Evolutionary conservation across 1,140 invertebrate species (phyloP), one percentile per base, ranked within the genome.

Genomic region (Thaumatotibia leucotreta): DNA sequence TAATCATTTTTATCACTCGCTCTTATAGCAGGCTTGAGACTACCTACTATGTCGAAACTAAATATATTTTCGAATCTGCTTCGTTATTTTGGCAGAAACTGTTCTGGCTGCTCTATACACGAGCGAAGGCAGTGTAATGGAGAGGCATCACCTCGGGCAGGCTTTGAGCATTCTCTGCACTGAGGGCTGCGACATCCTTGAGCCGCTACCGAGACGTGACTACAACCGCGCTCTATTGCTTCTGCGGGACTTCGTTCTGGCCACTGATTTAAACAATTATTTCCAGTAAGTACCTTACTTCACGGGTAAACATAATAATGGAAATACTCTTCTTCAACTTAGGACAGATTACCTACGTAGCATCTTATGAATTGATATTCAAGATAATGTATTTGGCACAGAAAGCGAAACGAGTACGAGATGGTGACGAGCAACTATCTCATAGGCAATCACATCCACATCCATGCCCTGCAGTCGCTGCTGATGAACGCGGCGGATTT

Each of bases 401-500:
- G 88, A 63, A 88, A 87, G 35, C 11, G 78, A 4, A 77, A 77
- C 27, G 84, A 86, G 0, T 86, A 75, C 64, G 76, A 77, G 33
- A 33, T 52, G 8, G 79, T 89, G 61, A 69, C 84, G 39, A 76
- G 87, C 17, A 95, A 95, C 23, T 97, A 93, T 77, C 91, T 95
- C 68, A 93, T 92, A 65, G 84, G 90, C 2, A 93, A 94, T 74
- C 73, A 87, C 0, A 83, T 93, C 24, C 95, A 97, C 75, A 73
- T 74, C 11, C 68, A 68, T 62, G 90, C 95, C 1, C 88, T 97
- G 1, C 92, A 95, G 33, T 94, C 93, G 68, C 88, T 98, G 68
- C 88, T 98, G 14, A 97, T 98, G 95, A 97, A 96, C 33, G 94
- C 95, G 24, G 95, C 94, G 61, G 97, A 98, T 89, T 91, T 98